Conservation (phyloP, 2,888 invertebrate genomes). For the Lithophane ornitopus region DNA sequence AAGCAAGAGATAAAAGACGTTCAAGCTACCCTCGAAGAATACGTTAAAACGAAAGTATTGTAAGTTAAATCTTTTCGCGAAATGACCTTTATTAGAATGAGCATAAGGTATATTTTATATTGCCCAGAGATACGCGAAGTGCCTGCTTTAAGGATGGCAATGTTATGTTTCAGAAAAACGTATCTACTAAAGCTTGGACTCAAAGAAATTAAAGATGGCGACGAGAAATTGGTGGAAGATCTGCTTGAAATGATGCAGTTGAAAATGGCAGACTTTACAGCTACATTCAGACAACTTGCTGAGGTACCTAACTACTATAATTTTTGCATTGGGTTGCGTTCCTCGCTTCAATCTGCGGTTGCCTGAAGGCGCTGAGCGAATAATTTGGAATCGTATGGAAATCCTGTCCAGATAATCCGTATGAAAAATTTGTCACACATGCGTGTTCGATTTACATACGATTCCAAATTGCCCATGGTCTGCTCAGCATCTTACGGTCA, state of each 20-base stretch:
- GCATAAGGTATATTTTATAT: background rate
- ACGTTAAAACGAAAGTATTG: constrained; percentile 80
- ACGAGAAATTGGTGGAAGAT: constrained; percentile 75
- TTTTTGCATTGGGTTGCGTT: too few species aligned
- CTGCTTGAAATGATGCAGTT: constrained; percentile 80
- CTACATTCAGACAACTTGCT: constrained; percentile 83
- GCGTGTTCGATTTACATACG: too few species aligned
- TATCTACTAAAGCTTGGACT: constrained; percentile 79
- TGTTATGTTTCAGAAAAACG: constrained; percentile 71
- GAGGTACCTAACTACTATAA: constrained; percentile 72
- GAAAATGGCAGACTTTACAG: constrained; percentile 82
- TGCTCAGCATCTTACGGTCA: background rate
- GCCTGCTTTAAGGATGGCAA: background rate
- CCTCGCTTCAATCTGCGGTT: too few species aligned
- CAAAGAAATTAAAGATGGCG: constrained; percentile 75
- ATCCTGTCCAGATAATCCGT: too few species aligned
- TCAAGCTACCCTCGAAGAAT: constrained; percentile 73
- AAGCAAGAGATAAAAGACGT: constrained; percentile 75
- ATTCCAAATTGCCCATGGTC: too few species aligned
- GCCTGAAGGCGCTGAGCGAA: too few species aligned
- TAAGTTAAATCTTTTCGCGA: constrained; percentile 64
- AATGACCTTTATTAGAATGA: background rate
- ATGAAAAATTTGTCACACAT: too few species aligned
- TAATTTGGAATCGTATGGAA: too few species aligned
- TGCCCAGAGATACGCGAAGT: background rate